Percentiles rank a stretch among this genome's conserved stretches.
Conservation (phyloP, 2,888 invertebrate genomes). For the Erebia epiphron region DNA sequence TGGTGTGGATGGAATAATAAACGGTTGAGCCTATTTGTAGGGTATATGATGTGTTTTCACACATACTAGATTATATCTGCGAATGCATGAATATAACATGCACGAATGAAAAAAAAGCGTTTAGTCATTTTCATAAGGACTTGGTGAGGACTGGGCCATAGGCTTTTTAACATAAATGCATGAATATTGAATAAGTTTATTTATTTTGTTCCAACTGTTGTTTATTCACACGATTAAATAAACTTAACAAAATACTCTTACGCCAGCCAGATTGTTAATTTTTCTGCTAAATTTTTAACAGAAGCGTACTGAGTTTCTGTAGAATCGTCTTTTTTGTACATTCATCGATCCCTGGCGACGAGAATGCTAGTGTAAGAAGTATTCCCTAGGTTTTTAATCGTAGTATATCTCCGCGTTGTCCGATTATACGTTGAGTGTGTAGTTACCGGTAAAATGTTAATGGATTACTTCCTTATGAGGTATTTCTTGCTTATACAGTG, state of each 20-base stretch:
- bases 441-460: constrained; percentile 66
- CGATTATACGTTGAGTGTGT: constrained; percentile 53
- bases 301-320: not conserved
- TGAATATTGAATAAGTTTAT: no score
- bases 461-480: constrained; percentile 69
- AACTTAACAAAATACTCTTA: no score
- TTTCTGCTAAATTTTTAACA: no score
- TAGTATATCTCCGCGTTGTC: constrained; percentile 20
- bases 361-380: constrained; percentile 16
- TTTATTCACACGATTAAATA: no score
- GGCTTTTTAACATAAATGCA: not conserved
- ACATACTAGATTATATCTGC: constrained; percentile 17
- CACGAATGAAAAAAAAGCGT: not conserved
- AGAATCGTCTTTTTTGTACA: not conserved
- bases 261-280: not conserved
- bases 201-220: no score
- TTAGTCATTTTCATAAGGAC: not conserved
- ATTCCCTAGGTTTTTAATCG: constrained; percentile 8
- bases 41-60: constrained; percentile 13
- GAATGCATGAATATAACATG: constrained; percentile 10
- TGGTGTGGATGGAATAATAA: constrained; percentile 33
- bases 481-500: constrained; percentile 36
- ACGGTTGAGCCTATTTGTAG: constrained; percentile 9
- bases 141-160: not conserved
- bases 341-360: not conserved